Base-by-base conservation (phyloP, 2,113 vertebrate species). In the Antechinus stuartii region DNA sequence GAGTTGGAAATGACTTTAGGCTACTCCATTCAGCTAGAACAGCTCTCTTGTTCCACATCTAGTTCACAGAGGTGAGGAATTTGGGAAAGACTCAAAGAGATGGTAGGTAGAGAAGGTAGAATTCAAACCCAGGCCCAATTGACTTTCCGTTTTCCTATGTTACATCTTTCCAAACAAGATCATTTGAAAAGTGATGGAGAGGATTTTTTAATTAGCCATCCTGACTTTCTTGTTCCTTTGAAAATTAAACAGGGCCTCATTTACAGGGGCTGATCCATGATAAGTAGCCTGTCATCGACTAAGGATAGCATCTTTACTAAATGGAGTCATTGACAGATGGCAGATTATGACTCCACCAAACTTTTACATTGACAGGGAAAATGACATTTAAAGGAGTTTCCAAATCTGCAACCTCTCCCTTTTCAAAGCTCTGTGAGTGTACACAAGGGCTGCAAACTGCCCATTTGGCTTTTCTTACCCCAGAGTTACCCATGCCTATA, bases 281-380 rank as follows among this genome's bases (percentile, higher is more conserved):
- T 52, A 94, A 97, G 93, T 55, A 93, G 96, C 95, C 76, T 95
- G 93, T 95, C 90, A 54, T 89, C 96, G 96, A 89, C 54, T 96
- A 95, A 95, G 95, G n/a, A 95, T 91, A 95, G 68, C 68, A 84
- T 84, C 68, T 84, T 84, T 23, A 84, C n/a, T 84, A 84, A 84
- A 42, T 84, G 68, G 95, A 97, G 95, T 0, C 94, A 95, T 90
- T 97, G 96, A 95, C 84, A 96, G 94, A 93, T 93, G 94, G 96
- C 92, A 96, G 97, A 96, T 92, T 96, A 96, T 95, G 96, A 96
- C 97, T 97, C 95, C 94, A 92, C 57, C 84, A 96, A 97, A 94
- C 55, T 95, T 97, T 96, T 94, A 94, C 95, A 92, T 94, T 94
- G 50, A 47, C 27, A 49, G 54, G 96, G 94, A 95, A 95, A 97